A percentile compares a stretch with the other conserved stretches of the same genome.
Conservation (phyloP, 2,113 vertebrate species). For the Rhabdomys dilectus region DNA sequence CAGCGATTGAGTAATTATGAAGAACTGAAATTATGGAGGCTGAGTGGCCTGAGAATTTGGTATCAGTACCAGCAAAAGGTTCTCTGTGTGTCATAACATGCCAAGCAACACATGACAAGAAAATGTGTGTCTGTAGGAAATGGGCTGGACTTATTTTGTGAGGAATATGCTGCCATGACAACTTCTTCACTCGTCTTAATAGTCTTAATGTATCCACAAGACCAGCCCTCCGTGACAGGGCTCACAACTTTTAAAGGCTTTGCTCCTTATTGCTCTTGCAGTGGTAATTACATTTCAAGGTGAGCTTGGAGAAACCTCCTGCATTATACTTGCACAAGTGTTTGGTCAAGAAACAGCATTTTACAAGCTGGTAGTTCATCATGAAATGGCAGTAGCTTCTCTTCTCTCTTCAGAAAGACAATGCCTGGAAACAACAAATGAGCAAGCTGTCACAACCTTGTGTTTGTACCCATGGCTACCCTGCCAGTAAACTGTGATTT, state of each 20-base stretch:
- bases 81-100: not conserved
- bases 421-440: constrained; percentile 34
- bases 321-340: not conserved
- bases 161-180: not conserved
- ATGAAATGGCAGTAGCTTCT: constrained; percentile 18
- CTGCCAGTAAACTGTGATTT: constrained; percentile 26
- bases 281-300: not conserved
- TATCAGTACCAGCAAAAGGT: not conserved
- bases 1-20: not conserved
- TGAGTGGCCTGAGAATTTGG: too few species aligned
- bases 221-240: too few species aligned
- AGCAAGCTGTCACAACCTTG: not conserved
- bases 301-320: constrained; percentile 26
- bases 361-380: constrained; percentile 7
- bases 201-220: not conserved
- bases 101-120: not conserved
- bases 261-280: not conserved
- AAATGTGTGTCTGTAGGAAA: not conserved
- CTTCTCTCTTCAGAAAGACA: constrained; percentile 38
- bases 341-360: constrained; percentile 14
- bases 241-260: not conserved
- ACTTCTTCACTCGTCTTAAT: too few species aligned
- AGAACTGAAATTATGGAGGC: not conserved
- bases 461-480: not conserved
- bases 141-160: not conserved